Base-by-base conservation (phyloP, 2,888 invertebrate genomes). In the Zeuzera pyrina region DNA sequence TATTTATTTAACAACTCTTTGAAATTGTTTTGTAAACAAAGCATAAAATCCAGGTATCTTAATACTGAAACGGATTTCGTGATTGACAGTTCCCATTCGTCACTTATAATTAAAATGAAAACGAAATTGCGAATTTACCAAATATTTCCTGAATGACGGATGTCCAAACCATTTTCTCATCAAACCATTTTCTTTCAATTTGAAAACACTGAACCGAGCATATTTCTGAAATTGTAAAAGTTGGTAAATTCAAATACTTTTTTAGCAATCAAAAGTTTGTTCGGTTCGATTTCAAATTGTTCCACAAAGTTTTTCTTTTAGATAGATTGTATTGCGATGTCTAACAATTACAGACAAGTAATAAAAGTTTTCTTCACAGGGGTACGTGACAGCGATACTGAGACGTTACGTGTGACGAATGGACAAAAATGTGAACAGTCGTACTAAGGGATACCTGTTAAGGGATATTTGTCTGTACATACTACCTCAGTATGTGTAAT, bases 401-500 rank as follows among this genome's bases (percentile, higher is more conserved):
- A 71, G 59, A 59, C 53, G 56, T 52, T 65, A 74, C 77, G 73
- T 72, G 74, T 69, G 66, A 68, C 57, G 76, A 73, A 74, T 76
- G 56, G 61, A 58, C 56, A 66, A 72, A 50, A 55, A 52, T n/a
- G n/a, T n/a, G n/a, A n/a, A n/a, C n/a, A n/a, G n/a, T n/a, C n/a
- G n/a, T n/a, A n/a, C n/a, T n/a, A n/a, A n/a, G n/a, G n/a, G n/a
- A n/a, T n/a, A n/a, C n/a, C n/a, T n/a, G n/a, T n/a, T n/a, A n/a
- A 22, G 22, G 22, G n/a, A 11, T 22, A 10, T 11, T 22, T 22
- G 22, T 22, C 3, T 8, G 5, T 19, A 19, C 22, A 22, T 10
- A 22, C 11, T 22, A 11, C 22, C 11, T 22, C 22, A 22, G 22
- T 22, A 22, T 10, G 10, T 22, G n/a, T 21, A 4, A 0, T 10